Base-by-base conservation (phyloP, 2,113 vertebrate genomes). In the Gallinago undulata region DNA sequence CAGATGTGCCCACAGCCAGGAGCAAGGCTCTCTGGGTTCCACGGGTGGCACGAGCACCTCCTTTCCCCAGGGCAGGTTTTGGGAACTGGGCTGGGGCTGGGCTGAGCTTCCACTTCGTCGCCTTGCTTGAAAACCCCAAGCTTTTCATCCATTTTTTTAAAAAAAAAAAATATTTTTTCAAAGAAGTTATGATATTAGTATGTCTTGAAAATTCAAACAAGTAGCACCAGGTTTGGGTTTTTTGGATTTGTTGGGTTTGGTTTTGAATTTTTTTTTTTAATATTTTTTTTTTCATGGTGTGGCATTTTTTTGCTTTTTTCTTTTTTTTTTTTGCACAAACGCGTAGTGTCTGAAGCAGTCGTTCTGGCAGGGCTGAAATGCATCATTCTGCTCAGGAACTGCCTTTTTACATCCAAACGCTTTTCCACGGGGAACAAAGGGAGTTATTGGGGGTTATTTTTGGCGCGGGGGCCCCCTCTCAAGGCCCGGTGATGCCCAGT, bases 381-480 rank as follows among this genome's bases (percentile, higher is more conserved):
- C 0, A 2, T 21, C 23, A 0, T 4, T 31, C 39, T 10, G 30
- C 51, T 73, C 13, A 1, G 56, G 45, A 31, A 62, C 19, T 5
- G 50, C 19, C 27, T 41, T 79, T 51, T 51, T n/a, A 1, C 60
- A 31, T 23, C 41, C 76, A 8, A 55, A 16, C 9, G 3, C 15
- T 66, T 57, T 35, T 55, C 73, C 51, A 19, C 9, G 1, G 0
- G 1, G 64, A 47, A 39, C 8, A 25, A 45, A 37, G 39, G 30
- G 50, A 80, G 31, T 37, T 16, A 13, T 39, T 70, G 19, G 24
- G 35, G 62, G 11, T 3, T 24, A 50, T 17, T 4, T 7, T 25
- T 3, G 4, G 19, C 21, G 33, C 5, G 0, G 5, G 55, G 81
- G 6, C 30, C 39, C 21, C 79, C 66, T 25, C 2, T 0, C 55